Percentiles rank a stretch among this genome's conserved stretches.
phyloP scores from a whole-genome alignment of 2,888 invertebrate species.

The Melieria picta region DNA sequence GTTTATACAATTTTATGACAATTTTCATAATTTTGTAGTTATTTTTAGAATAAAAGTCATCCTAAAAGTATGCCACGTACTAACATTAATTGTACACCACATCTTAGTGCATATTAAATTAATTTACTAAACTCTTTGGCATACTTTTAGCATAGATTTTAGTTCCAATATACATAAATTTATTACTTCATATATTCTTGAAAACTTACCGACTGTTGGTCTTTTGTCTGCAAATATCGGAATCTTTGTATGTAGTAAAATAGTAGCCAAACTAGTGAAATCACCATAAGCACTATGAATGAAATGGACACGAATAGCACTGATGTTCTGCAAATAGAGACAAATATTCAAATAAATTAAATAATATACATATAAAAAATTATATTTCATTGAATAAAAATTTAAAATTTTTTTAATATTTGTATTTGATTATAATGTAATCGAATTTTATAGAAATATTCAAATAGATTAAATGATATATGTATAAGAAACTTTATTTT shows the following conservation, averaged over 20 bases:
- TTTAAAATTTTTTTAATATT: constrained; percentile 2
- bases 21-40: too few species aligned
- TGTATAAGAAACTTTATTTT: background rate
- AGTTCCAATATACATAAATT: too few species aligned
- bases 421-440: background rate
- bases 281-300: constrained; percentile 94
- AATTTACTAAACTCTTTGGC: too few species aligned
- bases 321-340: constrained; percentile 77
- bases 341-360: background rate
- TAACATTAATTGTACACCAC: too few species aligned
- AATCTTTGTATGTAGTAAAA: constrained; percentile 97
- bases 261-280: constrained; percentile 93
- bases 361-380: background rate
- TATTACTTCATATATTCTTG: background rate
- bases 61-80: too few species aligned
- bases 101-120: too few species aligned
- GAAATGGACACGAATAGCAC: constrained; percentile 95
- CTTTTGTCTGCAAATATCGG: constrained; percentile 93
- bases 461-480: background rate
- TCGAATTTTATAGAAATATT: background rate
- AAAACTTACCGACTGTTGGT: constrained; percentile 83
- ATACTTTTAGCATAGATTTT: too few species aligned
- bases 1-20: too few species aligned
- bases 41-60: too few species aligned
- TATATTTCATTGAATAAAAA: background rate